A percentile compares a stretch with the other conserved stretches of the same genome.
Evolutionary conservation across 2,797 vertebrate species (phyloP).

Genomic region (Tachyglossus aculeatus): DNA sequence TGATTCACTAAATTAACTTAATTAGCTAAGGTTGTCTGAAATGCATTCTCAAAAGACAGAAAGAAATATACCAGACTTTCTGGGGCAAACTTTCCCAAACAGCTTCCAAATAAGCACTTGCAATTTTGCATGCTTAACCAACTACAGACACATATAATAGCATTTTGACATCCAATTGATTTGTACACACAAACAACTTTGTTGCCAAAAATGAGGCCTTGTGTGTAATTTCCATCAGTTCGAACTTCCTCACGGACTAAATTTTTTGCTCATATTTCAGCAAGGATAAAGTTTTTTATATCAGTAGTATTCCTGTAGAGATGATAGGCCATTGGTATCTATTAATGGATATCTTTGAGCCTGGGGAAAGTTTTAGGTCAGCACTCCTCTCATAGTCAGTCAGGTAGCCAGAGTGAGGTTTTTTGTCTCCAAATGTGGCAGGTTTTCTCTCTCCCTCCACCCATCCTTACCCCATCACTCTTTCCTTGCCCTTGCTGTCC

Average conservation of each 20-base stretch:
- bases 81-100: neutral
- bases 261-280: slow-evolving; percentile 28
- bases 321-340: too few relatives aligned
- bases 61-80: neutral
- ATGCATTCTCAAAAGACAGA: slow-evolving; percentile 1
- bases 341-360: too few relatives aligned
- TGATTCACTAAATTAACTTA: slow-evolving; percentile 5
- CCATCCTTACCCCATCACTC: too few relatives aligned
- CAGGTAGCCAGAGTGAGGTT: too few relatives aligned
- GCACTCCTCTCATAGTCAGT: too few relatives aligned
- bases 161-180: neutral
- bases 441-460: too few relatives aligned
- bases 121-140: neutral
- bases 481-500: too few relatives aligned
- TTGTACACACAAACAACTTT: slow-evolving; percentile 16
- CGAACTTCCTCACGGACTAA: slow-evolving; percentile 7
- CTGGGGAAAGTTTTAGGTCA: too few relatives aligned
- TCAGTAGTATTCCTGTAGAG: too few relatives aligned
- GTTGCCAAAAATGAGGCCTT: slow-evolving; percentile 23
- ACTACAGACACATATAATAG: neutral
- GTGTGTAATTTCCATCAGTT: slow-evolving; percentile 8
- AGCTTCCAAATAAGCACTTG: slow-evolving; percentile 19
- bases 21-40: slow-evolving; percentile 37
- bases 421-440: too few relatives aligned
- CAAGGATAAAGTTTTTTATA: too few relatives aligned